Conservation (phyloP, 2,113 vertebrate species). For the Cephalopterus ornatus region DNA sequence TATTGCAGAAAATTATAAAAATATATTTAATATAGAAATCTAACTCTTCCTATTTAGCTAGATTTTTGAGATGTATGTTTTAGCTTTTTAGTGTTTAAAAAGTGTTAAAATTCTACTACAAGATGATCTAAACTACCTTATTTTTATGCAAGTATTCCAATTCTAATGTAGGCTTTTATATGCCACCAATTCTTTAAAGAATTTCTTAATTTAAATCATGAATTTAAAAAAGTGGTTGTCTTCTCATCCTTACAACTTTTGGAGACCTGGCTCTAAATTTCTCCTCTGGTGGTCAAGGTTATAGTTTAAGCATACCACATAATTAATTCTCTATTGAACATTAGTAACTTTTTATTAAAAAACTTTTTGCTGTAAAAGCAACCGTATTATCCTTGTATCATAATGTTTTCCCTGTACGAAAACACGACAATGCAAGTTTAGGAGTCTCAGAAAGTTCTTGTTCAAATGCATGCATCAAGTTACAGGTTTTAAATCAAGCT, state of each 20-base stretch:
- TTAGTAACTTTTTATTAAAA: not conserved
- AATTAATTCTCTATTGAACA: not conserved
- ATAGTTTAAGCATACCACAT: not conserved
- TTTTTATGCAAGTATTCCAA: not conserved
- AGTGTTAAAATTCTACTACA: not conserved
- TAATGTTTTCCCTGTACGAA: not conserved
- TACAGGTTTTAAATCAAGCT: not conserved
- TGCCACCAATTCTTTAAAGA: not conserved
- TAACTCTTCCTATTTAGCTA: not conserved
- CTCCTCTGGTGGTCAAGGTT: not conserved
- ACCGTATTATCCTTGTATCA: not conserved
- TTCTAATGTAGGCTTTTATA: not conserved
- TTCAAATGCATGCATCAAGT: not conserved
- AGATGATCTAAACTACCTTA: not conserved
- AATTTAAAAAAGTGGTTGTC: not conserved
- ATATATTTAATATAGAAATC: not conserved
- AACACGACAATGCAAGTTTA: not conserved
- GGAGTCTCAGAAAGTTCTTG: not conserved
- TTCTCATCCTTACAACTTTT: not conserved
- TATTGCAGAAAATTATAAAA: not conserved
- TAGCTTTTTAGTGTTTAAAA: not conserved
- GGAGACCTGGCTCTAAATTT: not conserved
- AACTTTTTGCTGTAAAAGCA: not conserved
- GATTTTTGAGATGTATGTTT: not conserved
- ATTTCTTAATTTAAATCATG: not conserved